Base-by-base conservation (phyloP, 2,888 invertebrate species). In the Melanostoma mellinum region DNA sequence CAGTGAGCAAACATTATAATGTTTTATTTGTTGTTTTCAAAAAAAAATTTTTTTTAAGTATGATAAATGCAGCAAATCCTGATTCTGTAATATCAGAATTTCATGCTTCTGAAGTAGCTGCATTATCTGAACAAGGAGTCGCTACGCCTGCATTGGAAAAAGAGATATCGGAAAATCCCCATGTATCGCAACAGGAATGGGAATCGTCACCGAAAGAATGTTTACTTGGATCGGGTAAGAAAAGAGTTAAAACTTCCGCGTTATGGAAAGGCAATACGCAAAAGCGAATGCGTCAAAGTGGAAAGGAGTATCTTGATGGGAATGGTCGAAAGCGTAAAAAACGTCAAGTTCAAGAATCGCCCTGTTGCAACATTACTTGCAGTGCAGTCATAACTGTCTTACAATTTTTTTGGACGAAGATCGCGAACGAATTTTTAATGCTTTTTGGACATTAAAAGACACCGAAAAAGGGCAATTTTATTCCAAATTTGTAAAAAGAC, bases 271-370 rank as follows among this genome's bases (percentile, higher is more conserved):
- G 30, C 42, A 58, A 44, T 33, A 5, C 44, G 30, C 30, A 44
- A 58, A 58, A 58, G 30, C 42, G 40, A 58, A 32, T 58, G 58
- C 58, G 58, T 58, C 58, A 44, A 42, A 44, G 33, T 58, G 58
- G 44, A 44, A 42, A 42, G 20, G 33, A 50, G 32, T 50, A 50
- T 9, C 50, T 32, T 32, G 50, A 50, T 50, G 32, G 30, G 32
- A 50, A 32, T 9, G 55, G 55, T 35, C n/a, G n/a, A n/a, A 56
- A 56, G 56, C 36, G 30, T 38, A 56, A 40, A 40, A 33, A 56
- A 40, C 36, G 56, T n/a, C 38, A 56, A 56, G 10, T 56, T 56
- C 40, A 56, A 56, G 36, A 40, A 0, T 56, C 40, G 35, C 36
- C 36, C 9, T 30, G 40, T 20, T 40, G 36, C 56, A 56, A 36